These are phyloP conservation scores for Clarias laeviceps DNA, from an alignment of 2,797 vertebrate genomes.

Conservation along the genomic window DNA sequence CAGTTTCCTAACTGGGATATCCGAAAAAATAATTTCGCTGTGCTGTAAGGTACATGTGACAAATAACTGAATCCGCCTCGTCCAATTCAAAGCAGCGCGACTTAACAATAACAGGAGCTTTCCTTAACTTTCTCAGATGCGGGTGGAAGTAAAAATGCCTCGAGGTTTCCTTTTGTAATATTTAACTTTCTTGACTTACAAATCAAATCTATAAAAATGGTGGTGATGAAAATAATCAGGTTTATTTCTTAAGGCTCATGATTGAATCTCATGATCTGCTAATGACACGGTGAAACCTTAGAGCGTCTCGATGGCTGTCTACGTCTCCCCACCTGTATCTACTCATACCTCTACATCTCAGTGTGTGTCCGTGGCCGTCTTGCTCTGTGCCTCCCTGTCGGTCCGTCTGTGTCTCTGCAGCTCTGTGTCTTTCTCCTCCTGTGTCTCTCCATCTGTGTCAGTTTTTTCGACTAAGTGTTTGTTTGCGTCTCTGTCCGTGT, in stretches of 20 bases:
- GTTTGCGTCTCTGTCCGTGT: not conserved
- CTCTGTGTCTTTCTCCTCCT: not conserved
- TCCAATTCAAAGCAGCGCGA: not conserved
- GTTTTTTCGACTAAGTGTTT: not conserved
- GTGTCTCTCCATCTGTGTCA: not conserved
- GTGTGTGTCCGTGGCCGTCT: not conserved
- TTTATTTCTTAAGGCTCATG: not conserved
- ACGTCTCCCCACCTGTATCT: not conserved
- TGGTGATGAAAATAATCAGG: not conserved
- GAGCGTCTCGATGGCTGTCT: not conserved
- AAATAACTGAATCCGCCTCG: not conserved
- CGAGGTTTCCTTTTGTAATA: no score
- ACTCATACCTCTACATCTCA: not conserved
- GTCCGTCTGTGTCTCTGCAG: not conserved
- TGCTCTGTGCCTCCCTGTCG: no score
- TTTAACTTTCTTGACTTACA: not conserved
- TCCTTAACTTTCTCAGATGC: no score
- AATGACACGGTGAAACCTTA: not conserved
- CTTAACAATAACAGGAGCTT: not conserved
- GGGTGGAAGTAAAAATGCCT: not conserved
- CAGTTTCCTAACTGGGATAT: no score
- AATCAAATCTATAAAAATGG: not conserved
- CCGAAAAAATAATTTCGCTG: no score
- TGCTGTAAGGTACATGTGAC: no score
- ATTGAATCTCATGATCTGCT: not conserved